Evolutionary conservation across 1,140 invertebrate genomes (phyloP), one percentile per base, ranked within the genome.

Genomic region (Charaxes varanes): DNA sequence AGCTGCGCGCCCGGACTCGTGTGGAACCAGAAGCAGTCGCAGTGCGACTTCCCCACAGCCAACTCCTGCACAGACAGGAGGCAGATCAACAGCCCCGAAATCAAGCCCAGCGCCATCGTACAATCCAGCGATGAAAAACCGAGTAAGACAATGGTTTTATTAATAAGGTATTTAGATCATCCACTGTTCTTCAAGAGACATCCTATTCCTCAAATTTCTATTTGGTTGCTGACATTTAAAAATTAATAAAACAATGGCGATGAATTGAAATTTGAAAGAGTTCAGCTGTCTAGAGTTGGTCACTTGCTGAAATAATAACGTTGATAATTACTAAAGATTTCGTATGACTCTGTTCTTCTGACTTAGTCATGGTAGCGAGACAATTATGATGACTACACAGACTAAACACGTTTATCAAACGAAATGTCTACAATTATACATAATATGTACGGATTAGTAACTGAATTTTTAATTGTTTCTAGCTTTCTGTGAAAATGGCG

Each of bases 1-100:
- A 85, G 82, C 28, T 94, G 92, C 66, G 88, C 89, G 0, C 88
- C 90, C 1, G 91, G 91, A 1, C 71, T 93, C 2, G 86, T 88
- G 16, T 94, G 91, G 90, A 88, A 89, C 37, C 65, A 81, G 0
- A 84, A 88, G 2, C 81, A 77, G 15, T 85, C 85, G 2, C 90
- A 90, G 72, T 94, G 92, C 52, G 91, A 93, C 53, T 93, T 82
- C 59, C 69, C 76, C 7, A 48, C 43, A 4, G 41, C 60, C 4
- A 43, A 30, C 22, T 68, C 72, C 1, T 80, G 76, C 38, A 53
- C 59, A 4, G 68, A 77, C 49, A 46, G 70, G 0, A 32, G 66
- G 12, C 64, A 77, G 26, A 58, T 58, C 5, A 62, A 51, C 15
- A 56, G 64, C 8, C 38, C 53, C 2, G 71, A 70, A 19, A 35